A percentile compares a stretch with the other conserved stretches of the same genome.
phyloP scores from a whole-genome alignment of 1,140 invertebrate genomes.

The Arion vulgaris region DNA sequence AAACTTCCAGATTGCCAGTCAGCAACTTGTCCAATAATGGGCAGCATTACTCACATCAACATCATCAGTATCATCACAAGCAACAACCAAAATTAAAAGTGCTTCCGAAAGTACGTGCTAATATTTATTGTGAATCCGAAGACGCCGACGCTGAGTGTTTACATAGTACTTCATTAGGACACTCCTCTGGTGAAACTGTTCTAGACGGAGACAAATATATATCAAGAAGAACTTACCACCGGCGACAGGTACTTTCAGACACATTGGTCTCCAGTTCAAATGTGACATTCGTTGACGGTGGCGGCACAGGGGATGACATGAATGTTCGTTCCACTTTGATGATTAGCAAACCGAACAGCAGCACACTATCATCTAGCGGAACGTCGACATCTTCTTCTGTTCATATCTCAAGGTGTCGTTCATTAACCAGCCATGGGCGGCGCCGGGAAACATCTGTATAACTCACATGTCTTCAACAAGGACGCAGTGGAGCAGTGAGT shows the following conservation, averaged over 20 bases:
- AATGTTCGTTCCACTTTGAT: no score
- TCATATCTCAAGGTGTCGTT: neutral
- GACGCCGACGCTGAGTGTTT: conserved; percentile 31
- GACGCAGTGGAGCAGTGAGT: no score
- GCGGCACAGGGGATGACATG: no score
- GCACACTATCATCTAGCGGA: no score
- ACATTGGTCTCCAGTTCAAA: neutral
- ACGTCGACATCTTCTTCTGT: neutral
- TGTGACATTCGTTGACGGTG: neutral
- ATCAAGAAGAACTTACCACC: neutral
- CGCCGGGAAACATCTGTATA: neutral
- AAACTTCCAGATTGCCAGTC: neutral
- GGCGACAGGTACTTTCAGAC: neutral
- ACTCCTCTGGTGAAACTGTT: neutral
- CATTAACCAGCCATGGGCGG: neutral
- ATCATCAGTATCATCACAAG: neutral
- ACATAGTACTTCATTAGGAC: neutral
- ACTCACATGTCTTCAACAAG: neutral
- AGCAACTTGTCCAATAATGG: neutral
- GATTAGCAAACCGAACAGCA: no score
- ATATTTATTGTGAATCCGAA: neutral
- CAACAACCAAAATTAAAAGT: neutral
- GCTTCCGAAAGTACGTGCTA: conserved; percentile 23
- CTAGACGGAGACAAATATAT: neutral
- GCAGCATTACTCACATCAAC: neutral